Percentiles rank a stretch among this genome's conserved stretches.
phyloP scores from a whole-genome alignment of 2,797 vertebrate species.

The Spheniscus humboldti region DNA sequence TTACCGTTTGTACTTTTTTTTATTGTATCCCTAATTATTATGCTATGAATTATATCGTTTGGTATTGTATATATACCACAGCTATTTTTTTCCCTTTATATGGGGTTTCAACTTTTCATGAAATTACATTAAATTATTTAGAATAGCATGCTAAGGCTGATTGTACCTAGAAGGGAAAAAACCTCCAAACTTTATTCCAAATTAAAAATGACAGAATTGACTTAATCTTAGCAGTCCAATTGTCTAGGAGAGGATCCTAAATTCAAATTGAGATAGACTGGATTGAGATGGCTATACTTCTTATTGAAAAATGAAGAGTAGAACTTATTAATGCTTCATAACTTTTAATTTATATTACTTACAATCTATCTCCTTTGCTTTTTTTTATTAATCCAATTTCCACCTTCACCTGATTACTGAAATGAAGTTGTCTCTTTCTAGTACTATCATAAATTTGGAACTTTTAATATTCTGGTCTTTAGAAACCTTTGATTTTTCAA shows the following conservation, averaged over 20 bases:
- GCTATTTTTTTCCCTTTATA: neutral
- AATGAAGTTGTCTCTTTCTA: neutral
- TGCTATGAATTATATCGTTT: neutral
- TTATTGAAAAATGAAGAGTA: neutral
- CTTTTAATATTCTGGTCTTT: neutral
- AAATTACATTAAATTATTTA: neutral
- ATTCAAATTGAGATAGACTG: neutral
- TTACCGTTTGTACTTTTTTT: neutral
- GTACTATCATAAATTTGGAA: neutral
- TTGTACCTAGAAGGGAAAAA: neutral
- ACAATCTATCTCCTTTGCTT: neutral
- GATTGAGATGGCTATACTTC: neutral
- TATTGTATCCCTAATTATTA: neutral
- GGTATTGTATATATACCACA: neutral
- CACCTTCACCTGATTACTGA: neutral
- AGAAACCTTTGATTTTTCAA: neutral
- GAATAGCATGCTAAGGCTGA: neutral
- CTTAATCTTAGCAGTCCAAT: neutral
- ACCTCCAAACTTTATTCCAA: neutral
- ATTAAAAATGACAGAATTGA: neutral
- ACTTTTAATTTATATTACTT: neutral
- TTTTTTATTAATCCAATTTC: neutral
- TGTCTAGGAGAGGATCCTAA: neutral
- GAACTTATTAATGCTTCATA: neutral
- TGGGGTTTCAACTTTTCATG: neutral